phyloP scores from a whole-genome alignment of 2,797 vertebrate species.

The Spea hammondii region DNA sequence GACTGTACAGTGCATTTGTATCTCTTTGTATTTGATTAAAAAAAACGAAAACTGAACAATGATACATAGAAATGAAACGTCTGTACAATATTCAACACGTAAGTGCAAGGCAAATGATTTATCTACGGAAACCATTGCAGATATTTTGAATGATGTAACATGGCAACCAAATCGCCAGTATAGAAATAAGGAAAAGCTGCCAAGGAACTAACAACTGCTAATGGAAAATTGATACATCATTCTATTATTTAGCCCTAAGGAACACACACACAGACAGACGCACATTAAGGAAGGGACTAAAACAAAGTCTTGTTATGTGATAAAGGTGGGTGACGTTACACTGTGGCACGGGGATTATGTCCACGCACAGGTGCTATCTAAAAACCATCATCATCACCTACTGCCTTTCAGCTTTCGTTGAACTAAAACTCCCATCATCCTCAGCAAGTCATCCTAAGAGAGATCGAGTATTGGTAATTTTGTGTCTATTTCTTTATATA shows the following conservation, averaged over 20 bases:
- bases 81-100: slow-evolving; percentile 17
- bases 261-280: not conserved
- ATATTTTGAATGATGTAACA: slow-evolving; percentile 32
- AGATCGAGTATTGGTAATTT: too few species aligned
- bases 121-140: slow-evolving; percentile 33
- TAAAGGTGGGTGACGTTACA: too few species aligned
- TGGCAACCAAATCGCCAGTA: slow-evolving; percentile 40
- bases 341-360: too few species aligned
- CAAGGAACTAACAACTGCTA: slow-evolving; percentile 26
- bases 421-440: too few species aligned
- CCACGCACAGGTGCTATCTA: too few species aligned
- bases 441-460: too few species aligned
- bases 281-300: not conserved
- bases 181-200: slow-evolving; percentile 33
- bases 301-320: not conserved
- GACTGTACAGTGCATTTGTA: too few species aligned
- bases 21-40: not conserved
- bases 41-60: not conserved
- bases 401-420: too few species aligned
- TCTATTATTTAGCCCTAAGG: slow-evolving; percentile 4
- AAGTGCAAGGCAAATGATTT: slow-evolving; percentile 36
- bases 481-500: too few species aligned
- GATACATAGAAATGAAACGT: slow-evolving; percentile 3
- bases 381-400: too few species aligned
- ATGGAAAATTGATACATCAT: slow-evolving; percentile 20